A percentile compares a stretch with the other conserved stretches of the same genome.
Conservation (phyloP, 53 echinoderm and acorn worm species). For the Apostichopus leukothele region DNA sequence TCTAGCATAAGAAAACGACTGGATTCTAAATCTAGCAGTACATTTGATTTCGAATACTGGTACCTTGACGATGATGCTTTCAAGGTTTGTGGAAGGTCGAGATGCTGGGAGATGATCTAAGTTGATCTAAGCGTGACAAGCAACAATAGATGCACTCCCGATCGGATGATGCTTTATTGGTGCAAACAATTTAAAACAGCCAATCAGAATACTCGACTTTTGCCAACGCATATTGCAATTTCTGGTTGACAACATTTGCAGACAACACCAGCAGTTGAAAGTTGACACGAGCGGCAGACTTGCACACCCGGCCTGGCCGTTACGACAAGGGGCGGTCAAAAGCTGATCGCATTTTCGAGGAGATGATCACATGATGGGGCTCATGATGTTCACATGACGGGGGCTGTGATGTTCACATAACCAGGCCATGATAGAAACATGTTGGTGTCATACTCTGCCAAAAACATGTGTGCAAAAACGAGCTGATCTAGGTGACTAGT, state of each 20-base stretch:
- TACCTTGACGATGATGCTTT: conserved; percentile 1
- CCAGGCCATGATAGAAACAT: conserved; percentile 52
- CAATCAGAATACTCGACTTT: neutral
- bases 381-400: conserved; percentile 36
- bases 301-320: conserved; percentile 4
- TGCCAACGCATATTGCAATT: neutral
- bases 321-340: conserved; percentile 23
- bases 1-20: no score
- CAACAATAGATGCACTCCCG: neutral
- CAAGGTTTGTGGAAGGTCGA: neutral
- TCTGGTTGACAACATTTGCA: conserved; percentile 2
- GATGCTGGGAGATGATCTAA: conserved; percentile 6
- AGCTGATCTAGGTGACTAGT: conserved; percentile 34
- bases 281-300: conserved; percentile 9
- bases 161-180: neutral
- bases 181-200: conserved; percentile 1
- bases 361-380: conserved; percentile 55
- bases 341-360: conserved; percentile 13
- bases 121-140: conserved; percentile 5
- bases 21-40: neutral
- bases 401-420: conserved; percentile 51
- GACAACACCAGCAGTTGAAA: neutral
- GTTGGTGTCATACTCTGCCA: conserved; percentile 53
- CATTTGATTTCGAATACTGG: neutral
- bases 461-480: conserved; percentile 29